Evolutionary conservation across 1,140 invertebrate genomes (phyloP), one percentile per base, ranked within the genome.

Genomic region (Procambarus clarkii): DNA sequence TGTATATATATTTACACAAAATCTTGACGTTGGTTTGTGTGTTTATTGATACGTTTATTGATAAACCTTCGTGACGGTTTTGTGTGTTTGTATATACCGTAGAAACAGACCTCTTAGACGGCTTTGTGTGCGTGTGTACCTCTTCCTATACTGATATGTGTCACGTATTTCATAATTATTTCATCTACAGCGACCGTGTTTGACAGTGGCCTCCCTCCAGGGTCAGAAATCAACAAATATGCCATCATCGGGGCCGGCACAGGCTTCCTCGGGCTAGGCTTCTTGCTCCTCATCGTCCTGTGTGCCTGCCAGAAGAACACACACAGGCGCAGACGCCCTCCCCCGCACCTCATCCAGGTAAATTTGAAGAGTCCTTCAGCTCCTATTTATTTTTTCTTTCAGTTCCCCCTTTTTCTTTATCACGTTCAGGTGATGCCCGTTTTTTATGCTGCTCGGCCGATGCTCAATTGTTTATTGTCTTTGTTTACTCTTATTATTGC

Each of bases 181-280:
- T 11, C 71, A 86, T 54, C 85, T 77, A 71, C 87, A 88, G 87
- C 87, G 64, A 69, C 58, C 78, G 87, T 88, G 87, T 64, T 78
- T 88, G 87, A 88, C 69, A 34, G 58, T 71, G 87, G 79, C 44
- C 48, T 82, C 87, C 81, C 88, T 74, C 69, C 88, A 90, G 88
- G 88, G 24, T 90, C 88, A 13, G 96, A 96, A 34, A 96, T 97
- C 93, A 96, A 97, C 94, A 93, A 93, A 76, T 93, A 92, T 94
- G 96, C 96, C 93, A 95, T 97, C 91, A 95, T 97, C 93, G 96
- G 96, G 3, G 84, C 92, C 34, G 92, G 92, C 54, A 95, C 96
- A 58, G 96, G 96, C 3, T 95, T 95, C 58, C 94, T 95, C 76
- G 94, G 97, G 9, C 94, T 97, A 9, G 94, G 95, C 8, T 93